These are phyloP conservation scores for Aldrovandia affinis DNA, from an alignment of 2,797 vertebrate species.

Conservation along the genomic window DNA sequence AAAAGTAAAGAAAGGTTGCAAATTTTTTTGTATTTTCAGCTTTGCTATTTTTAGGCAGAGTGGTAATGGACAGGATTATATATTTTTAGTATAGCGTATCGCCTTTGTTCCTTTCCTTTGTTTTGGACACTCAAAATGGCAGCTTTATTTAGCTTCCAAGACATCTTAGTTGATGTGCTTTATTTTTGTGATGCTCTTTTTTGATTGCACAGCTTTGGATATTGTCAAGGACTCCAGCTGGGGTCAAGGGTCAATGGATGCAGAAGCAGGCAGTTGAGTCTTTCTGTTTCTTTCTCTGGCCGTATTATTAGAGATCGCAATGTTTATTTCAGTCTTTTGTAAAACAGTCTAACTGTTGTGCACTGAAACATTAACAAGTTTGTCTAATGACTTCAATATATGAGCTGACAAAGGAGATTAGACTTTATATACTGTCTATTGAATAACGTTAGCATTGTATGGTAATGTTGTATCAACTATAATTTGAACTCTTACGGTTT, in stretches of 20 bases:
- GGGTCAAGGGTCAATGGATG: conserved; percentile 61
- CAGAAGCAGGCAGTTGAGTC: conserved; percentile 60
- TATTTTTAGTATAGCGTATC: conserved; percentile 87
- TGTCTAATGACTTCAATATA: conserved; percentile 77
- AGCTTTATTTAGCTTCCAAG: conserved; percentile 80
- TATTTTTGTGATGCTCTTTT: conserved; percentile 73
- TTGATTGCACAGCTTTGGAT: conserved; percentile 78
- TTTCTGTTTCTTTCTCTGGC: conserved; percentile 70
- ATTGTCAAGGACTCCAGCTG: conserved; percentile 70
- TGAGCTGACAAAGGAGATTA: conserved; percentile 78
- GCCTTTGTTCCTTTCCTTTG: conserved; percentile 73
- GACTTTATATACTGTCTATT: conserved; percentile 80
- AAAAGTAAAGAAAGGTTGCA: conserved; percentile 73
- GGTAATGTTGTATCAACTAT: conserved; percentile 95
- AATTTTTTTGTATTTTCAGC: conserved; percentile 81
- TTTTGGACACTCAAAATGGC: conserved; percentile 75
- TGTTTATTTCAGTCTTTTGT: conserved; percentile 67
- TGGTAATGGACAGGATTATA: conserved; percentile 69
- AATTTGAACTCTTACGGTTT: conserved; percentile 79
- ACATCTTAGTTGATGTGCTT: conserved; percentile 79
- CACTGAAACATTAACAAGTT: conserved; percentile 76
- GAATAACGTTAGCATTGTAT: conserved; percentile 86
- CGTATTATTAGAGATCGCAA: conserved; percentile 69
- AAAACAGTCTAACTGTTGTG: conserved; percentile 80
- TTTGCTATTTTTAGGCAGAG: conserved; percentile 82